Evolutionary conservation across 2,797 vertebrate genomes (phyloP).

Genomic region (Oreochromis grahami): DNA sequence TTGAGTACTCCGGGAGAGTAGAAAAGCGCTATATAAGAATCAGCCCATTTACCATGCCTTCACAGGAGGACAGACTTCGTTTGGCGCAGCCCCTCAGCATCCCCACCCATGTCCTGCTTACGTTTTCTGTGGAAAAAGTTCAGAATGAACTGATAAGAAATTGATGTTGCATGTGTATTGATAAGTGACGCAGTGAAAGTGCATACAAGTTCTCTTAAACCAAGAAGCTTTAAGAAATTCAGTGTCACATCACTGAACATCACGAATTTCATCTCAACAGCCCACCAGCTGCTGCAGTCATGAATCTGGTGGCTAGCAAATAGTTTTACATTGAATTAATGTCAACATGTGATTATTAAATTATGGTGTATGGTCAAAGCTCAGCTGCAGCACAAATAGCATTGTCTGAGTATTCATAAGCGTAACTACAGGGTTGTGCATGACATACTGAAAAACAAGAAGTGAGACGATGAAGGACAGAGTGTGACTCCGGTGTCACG

Average conservation of each 20-base stretch:
- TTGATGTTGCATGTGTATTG: neutral
- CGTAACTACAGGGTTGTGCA: neutral
- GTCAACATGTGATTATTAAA: slow-evolving; percentile 34
- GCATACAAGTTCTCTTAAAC: neutral
- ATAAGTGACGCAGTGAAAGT: neutral
- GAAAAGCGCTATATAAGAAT: too few relatives aligned
- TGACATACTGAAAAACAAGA: slow-evolving; percentile 1
- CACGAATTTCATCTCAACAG: neutral
- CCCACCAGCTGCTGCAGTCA: neutral
- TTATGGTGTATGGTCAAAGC: slow-evolving; percentile 4
- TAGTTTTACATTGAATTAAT: neutral
- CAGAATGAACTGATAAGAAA: neutral
- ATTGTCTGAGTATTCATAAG: slow-evolving; percentile 5
- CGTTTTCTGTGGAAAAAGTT: rapidly evolving
- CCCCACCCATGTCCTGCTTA: too few relatives aligned
- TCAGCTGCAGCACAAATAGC: neutral
- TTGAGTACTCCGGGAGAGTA: too few relatives aligned
- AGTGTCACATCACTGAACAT: neutral
- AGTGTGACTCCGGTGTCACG: neutral
- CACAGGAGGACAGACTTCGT: too few relatives aligned
- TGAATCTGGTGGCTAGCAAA: neutral
- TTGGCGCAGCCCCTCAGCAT: too few relatives aligned
- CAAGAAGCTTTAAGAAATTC: neutral
- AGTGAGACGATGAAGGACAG: neutral
- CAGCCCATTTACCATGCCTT: too few relatives aligned